A percentile compares a stretch with the other conserved stretches of the same genome.
Conservation (phyloP, 2,888 invertebrate species). For the Zygogramma bicolorata region DNA sequence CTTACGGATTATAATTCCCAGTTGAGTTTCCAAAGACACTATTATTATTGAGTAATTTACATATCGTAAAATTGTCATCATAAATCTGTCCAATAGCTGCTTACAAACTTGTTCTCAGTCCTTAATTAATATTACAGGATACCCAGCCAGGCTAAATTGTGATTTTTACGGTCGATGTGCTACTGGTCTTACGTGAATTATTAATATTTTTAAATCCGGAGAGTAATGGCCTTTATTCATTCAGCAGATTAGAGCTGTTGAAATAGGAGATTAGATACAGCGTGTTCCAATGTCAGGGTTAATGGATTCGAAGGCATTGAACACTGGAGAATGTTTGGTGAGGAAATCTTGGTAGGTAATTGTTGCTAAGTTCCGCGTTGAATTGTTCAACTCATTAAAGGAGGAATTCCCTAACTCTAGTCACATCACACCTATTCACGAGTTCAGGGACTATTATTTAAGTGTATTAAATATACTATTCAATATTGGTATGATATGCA, state of each 20-base stretch:
- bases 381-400: background rate
- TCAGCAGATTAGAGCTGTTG: conserved; percentile 2
- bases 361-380: background rate
- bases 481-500: no score
- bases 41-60: conserved; percentile 43
- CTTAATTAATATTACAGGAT: conserved; percentile 31
- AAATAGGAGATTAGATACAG: conserved; percentile 6
- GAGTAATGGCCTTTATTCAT: conserved; percentile 4
- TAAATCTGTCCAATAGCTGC: conserved; percentile 36
- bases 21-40: conserved; percentile 6
- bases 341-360: background rate
- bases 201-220: conserved; percentile 18
- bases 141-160: conserved; percentile 21
- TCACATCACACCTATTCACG: no score
- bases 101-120: conserved; percentile 40
- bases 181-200: conserved; percentile 32
- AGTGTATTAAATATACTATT: no score
- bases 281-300: background rate
- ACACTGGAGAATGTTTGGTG: background rate
- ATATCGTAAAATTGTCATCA: conserved; percentile 46
- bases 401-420: no score
- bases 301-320: background rate
- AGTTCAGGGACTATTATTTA: no score
- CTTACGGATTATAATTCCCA: background rate
- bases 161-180: conserved; percentile 28